Evolutionary conservation across 2,797 vertebrate species (phyloP).

Genomic region (Protonibea diacanthus): DNA sequence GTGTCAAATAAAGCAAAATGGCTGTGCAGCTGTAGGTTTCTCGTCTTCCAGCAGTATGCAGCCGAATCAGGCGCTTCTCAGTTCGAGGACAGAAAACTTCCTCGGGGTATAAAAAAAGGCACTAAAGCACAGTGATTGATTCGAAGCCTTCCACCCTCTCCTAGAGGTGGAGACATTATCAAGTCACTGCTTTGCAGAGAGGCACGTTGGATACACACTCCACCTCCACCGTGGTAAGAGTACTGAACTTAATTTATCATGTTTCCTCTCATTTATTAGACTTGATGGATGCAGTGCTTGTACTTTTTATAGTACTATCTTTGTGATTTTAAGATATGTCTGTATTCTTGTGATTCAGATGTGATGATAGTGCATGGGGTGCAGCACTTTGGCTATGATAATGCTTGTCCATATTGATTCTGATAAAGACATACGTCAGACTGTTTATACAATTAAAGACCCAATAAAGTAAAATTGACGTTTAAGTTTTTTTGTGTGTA

Average conservation of each 20-base stretch:
- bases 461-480: too few relatives aligned
- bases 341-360: not conserved
- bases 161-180: not conserved
- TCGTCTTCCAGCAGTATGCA: too few relatives aligned
- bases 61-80: too few relatives aligned
- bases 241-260: not conserved
- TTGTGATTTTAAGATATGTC: not conserved
- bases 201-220: not conserved
- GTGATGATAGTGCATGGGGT: not conserved
- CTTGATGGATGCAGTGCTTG: not conserved
- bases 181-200: not conserved
- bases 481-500: too few relatives aligned
- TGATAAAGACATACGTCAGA: not conserved
- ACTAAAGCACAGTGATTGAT: not conserved
- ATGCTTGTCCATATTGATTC: not conserved
- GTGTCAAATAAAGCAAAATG: too few relatives aligned
- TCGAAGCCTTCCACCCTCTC: not conserved
- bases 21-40: not conserved
- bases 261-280: not conserved
- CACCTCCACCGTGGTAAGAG: not conserved
- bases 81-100: too few relatives aligned
- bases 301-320: not conserved
- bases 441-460: too few relatives aligned
- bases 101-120: not conserved
- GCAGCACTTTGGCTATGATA: not conserved